phyloP scores from a whole-genome alignment of 2,797 vertebrate species.

The Chelidonichthys spinosus region DNA sequence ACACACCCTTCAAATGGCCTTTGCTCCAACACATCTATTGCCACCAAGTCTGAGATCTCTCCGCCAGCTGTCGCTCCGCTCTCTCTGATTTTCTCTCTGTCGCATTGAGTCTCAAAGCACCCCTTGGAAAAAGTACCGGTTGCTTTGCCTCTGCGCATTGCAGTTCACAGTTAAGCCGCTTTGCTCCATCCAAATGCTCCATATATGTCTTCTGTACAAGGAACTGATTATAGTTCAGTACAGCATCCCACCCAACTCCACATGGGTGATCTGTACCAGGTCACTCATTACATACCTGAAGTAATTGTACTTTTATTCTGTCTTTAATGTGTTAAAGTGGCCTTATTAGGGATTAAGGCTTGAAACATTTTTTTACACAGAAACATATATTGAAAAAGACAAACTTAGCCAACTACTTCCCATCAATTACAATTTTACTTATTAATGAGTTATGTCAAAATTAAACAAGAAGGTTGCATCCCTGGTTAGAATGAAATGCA shows the following conservation, averaged over 20 bases:
- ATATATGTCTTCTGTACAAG: neutral
- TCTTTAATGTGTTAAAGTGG: neutral
- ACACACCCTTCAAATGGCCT: conserved; percentile 33
- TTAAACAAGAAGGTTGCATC: neutral
- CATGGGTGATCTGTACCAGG: neutral
- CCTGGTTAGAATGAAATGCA: neutral
- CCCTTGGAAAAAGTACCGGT: conserved; percentile 17
- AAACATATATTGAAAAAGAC: neutral
- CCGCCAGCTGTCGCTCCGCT: conserved; percentile 30
- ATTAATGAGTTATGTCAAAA: neutral
- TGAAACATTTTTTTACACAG: neutral
- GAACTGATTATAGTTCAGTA: neutral
- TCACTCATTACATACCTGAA: neutral
- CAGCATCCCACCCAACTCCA: neutral
- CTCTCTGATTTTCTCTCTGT: conserved; percentile 26
- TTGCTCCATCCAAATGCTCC: neutral
- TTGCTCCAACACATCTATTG: conserved; percentile 16
- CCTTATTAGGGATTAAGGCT: neutral
- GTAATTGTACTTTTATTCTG: neutral
- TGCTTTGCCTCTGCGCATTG: conserved; percentile 12
- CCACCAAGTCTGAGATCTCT: conserved; percentile 32
- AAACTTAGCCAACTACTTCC: neutral
- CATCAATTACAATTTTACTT: neutral
- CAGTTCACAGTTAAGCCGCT: neutral
- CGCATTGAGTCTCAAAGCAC: conserved; percentile 3